These are phyloP conservation scores for Manis crassicaudata DNA, from an alignment of 2,797 vertebrate genomes.

Conservation along the genomic window DNA sequence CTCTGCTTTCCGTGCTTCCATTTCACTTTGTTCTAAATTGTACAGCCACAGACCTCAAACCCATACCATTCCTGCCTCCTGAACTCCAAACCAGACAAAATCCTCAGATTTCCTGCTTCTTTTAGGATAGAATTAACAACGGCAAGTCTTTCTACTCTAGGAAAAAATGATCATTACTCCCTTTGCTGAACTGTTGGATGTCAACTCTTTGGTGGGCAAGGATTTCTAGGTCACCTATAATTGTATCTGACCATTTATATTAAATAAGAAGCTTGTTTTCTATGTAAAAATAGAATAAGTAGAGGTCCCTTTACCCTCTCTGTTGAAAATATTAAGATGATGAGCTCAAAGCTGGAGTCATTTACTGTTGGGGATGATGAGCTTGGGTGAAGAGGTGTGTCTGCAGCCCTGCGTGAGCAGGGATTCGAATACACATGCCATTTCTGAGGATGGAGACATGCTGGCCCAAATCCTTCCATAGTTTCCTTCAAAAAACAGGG, in stretches of 20 bases:
- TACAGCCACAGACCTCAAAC: neutral
- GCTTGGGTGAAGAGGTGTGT: neutral
- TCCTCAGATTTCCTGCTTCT: neutral
- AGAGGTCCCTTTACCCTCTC: neutral
- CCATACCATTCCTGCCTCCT: neutral
- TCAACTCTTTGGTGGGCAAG: neutral
- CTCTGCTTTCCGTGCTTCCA: neutral
- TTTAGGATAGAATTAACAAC: slow-evolving; percentile 42
- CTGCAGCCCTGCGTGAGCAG: neutral
- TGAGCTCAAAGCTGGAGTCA: neutral
- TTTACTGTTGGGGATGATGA: neutral
- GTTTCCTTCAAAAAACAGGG: neutral
- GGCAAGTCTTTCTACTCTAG: neutral
- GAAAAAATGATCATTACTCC: neutral
- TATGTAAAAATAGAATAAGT: neutral
- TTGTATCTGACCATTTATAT: neutral
- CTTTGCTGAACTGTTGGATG: neutral
- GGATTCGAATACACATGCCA: neutral
- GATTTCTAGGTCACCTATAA: neutral
- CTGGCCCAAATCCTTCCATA: neutral
- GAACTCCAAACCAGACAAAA: neutral
- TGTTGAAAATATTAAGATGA: neutral
- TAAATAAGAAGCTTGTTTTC: neutral
- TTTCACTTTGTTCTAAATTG: neutral
- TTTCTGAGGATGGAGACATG: neutral